Conservation (phyloP, 2,797 vertebrate species). For the Rhinatrema bivittatum region DNA sequence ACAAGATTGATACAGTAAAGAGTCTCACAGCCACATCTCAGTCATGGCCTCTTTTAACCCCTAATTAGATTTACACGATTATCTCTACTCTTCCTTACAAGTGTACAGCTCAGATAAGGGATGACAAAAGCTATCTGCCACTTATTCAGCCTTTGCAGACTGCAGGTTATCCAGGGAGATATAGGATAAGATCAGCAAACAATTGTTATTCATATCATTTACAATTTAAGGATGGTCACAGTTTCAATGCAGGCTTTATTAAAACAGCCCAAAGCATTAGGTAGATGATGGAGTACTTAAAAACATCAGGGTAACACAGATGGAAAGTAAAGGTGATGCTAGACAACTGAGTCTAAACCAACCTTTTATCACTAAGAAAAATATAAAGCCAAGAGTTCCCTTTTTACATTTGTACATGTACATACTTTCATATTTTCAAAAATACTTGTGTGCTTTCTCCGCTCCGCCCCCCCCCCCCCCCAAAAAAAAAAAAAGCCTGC, state of each 20-base stretch:
- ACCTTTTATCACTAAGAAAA: slow-evolving; percentile 43
- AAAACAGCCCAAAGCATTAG: slow-evolving; percentile 66
- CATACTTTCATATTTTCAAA: too few species aligned
- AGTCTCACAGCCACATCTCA: slow-evolving; percentile 86
- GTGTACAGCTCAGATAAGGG: slow-evolving; percentile 94
- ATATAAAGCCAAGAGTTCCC: slow-evolving; percentile 3
- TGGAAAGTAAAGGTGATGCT: slow-evolving; percentile 66
- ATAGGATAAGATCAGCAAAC: slow-evolving; percentile 68
- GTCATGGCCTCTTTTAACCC: slow-evolving; percentile 98
- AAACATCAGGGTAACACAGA: slow-evolving; percentile 54
- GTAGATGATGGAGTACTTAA: slow-evolving; percentile 57
- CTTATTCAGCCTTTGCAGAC: slow-evolving; percentile 68
- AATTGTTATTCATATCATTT: slow-evolving; percentile 95
- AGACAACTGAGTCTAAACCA: slow-evolving; percentile 56
- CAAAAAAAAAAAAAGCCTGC: too few species aligned
- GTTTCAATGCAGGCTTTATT: slow-evolving; percentile 46
- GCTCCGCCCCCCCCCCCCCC: too few species aligned
- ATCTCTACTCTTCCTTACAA: slow-evolving; percentile 96
- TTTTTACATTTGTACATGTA: too few species aligned
- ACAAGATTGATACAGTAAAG: slow-evolving; percentile 88
- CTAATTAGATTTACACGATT: slow-evolving; percentile 99
- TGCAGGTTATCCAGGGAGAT: slow-evolving; percentile 84
- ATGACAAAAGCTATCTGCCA: slow-evolving; percentile 94
- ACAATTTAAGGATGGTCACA: slow-evolving; percentile 62
- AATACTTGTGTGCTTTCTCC: too few species aligned